Evolutionary conservation across 2,113 vertebrate genomes (phyloP), one percentile per base, ranked within the genome.

Genomic region (Silurus asotus): DNA sequence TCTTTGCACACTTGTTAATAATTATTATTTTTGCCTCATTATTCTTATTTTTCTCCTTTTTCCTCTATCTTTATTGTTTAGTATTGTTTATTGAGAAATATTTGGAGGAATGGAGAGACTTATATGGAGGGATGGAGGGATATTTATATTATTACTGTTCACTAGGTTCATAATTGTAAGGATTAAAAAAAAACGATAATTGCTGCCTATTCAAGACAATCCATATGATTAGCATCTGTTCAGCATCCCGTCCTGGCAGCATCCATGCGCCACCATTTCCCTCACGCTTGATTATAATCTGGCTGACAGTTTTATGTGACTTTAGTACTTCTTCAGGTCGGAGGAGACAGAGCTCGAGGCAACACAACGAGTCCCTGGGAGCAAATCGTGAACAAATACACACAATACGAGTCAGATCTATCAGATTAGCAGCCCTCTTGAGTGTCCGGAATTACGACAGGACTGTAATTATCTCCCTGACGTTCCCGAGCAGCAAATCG

Each of bases 281-380:
- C 15, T 45, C 56, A 49, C 7, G 19, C 51, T 84, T 58, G 13
- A 58, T 62, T 84, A 45, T 37, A 56, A 76, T 45, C 48, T 13
- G 15, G 48, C 61, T 56, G 82, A 70, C 28, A 55, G n/a, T 65
- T 81, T 81, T 72, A 86, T 53, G 25, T 58, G 58, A 48, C 56
- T 81, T 75, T 53, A 74, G 81, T 86, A 81, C 62, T 74, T 64
- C n/a, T 45, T 86, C 67, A 62, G 85, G 85, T 86, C 67, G 74
- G 78, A 81, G 48, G 67, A 70, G 58, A 49, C 20, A 58, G 78
- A 74, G 69, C 65, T 72, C n/a, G 28, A 37, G 19, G 61, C 78
- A 70, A 86, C 37, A 48, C 67, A 70, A 49, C 14, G 59, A 48
- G 8, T 74, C 56, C 28, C 56, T 67, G 53, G 56, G n/a, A 59